phyloP scores from a whole-genome alignment of 2,888 invertebrate genomes.

The Coleophora deauratella region DNA sequence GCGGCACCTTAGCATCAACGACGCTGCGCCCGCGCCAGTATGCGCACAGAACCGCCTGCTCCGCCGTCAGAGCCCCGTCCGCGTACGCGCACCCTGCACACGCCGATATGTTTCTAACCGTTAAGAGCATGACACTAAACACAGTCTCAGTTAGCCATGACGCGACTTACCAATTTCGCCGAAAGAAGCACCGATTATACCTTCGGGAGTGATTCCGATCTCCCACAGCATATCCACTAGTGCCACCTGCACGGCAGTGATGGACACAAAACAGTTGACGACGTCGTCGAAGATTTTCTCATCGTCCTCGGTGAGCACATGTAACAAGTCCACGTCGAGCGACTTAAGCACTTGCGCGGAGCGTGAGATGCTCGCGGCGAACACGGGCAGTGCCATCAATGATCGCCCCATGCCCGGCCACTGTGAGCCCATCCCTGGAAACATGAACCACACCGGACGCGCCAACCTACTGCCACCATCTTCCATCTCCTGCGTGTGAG shows the following conservation, averaged over 20 bases:
- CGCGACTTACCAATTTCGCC: constrained; percentile 81
- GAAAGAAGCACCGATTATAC: constrained; percentile 96
- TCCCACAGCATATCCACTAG: constrained; percentile 89
- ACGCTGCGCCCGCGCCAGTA: constrained; percentile 94
- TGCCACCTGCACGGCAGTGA: constrained; percentile 97
- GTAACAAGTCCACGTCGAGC: constrained; percentile 87
- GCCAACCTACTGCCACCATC: constrained; percentile 63
- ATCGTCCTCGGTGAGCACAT: constrained; percentile 83
- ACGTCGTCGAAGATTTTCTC: constrained; percentile 88
- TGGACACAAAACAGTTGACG: constrained; percentile 92
- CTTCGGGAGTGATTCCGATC: constrained; percentile 89
- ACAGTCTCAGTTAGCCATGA: too few species aligned
- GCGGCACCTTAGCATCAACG: constrained; percentile 80
- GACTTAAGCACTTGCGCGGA: constrained; percentile 85
- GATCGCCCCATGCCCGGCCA: constrained; percentile 97
- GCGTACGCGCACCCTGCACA: constrained; percentile 94
- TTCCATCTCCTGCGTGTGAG: constrained; percentile 35
- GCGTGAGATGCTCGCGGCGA: constrained; percentile 84
- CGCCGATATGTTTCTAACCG: neutral
- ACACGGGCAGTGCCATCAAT: constrained; percentile 87
- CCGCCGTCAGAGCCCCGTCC: constrained; percentile 94
- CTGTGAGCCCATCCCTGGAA: constrained; percentile 98
- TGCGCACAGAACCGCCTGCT: constrained; percentile 94
- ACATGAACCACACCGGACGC: constrained; percentile 94
- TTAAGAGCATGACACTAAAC: too few species aligned